These are phyloP conservation scores for Tamias sibiricus DNA, from an alignment of 2,113 vertebrate species.

Conservation along the genomic window DNA sequence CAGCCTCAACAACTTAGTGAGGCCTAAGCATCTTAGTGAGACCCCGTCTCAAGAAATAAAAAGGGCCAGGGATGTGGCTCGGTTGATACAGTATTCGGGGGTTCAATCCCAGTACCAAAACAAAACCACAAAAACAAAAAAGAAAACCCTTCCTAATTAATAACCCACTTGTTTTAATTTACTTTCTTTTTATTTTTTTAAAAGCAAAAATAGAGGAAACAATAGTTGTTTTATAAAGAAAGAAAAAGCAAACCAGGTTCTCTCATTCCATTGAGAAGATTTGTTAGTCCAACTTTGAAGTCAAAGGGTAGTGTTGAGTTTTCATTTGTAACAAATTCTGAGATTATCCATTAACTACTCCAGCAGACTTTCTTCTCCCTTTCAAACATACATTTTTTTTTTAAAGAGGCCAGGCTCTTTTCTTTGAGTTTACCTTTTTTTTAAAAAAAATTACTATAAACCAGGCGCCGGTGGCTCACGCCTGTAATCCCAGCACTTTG, in stretches of 20 bases:
- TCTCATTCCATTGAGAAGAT: neutral
- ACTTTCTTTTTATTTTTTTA: neutral
- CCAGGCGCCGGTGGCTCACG: too few relatives aligned
- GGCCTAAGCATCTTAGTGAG: too few relatives aligned
- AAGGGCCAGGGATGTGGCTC: too few relatives aligned
- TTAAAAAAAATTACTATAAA: too few relatives aligned
- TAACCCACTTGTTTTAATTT: neutral
- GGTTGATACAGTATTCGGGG: too few relatives aligned
- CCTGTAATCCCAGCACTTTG: too few relatives aligned
- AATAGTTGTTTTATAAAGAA: constrained; percentile 16
- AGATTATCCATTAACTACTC: constrained; percentile 78
- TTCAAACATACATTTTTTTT: neutral
- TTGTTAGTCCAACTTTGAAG: constrained; percentile 53
- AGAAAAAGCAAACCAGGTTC: neutral
- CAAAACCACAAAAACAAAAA: too few relatives aligned
- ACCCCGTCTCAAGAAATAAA: too few relatives aligned
- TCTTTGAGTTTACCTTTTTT: constrained; percentile 40
- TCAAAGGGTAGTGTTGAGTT: constrained; percentile 61
- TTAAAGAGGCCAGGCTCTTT: constrained; percentile 69
- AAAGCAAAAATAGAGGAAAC: constrained; percentile 1
- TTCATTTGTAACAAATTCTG: constrained; percentile 63
- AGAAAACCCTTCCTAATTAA: neutral
- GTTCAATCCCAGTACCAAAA: too few relatives aligned
- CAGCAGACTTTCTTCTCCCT: constrained; percentile 31
- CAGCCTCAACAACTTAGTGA: too few relatives aligned